Base-by-base conservation (phyloP, 2,888 invertebrate genomes). In the Stenchaetothrips biformis region DNA sequence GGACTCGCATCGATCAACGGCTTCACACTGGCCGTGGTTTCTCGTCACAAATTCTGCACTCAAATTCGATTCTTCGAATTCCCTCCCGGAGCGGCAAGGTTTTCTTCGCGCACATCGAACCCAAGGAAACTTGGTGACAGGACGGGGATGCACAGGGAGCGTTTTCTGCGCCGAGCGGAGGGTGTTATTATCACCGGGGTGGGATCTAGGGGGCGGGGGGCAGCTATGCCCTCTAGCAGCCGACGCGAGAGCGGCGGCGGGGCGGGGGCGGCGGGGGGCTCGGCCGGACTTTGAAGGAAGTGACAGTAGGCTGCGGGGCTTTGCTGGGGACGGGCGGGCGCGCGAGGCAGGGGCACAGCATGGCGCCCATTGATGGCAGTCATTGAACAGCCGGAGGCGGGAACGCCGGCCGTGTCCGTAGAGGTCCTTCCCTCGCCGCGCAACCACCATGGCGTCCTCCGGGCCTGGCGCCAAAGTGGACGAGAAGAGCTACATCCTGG, bases 401-500 rank as follows among this genome's bases (percentile, higher is more conserved):
- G 18, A 18, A 59, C 59, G 59, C 59, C 59, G 37, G 4, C 37
- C 37, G 37, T 4, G 37, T 18, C 53, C 53, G 8, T 18, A 21
- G 67, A 21, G 11, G 67, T 37, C 3, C 25, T 9, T 7, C 67
- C 67, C 11, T 21, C 67, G 67, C 25, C 67, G 25, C 7, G 6
- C 59, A 13, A 21, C 7, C 67, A 74, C 67, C 7, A 74, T 74
- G 67, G 21, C 67, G 67, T 11, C 25, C 21, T 9, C 67, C 2
- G 25, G 67, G 21, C 8, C 67, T 11, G 11, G 11, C 67, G 11
- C 25, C 8, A 74, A 74, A 8, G 21, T 74, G 21, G 67, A 74
- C 67, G 67, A 74, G 25, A 74, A 74, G 67, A 74, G 67, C 67
- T 74, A 74, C 67, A 74, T 74, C 11, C 11, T 74, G 67, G 67